Percentiles rank a stretch among this genome's conserved stretches.
These are phyloP conservation scores for Heterodera carotae DNA, from an alignment of 1,140 invertebrate species.

Conservation along the genomic window DNA sequence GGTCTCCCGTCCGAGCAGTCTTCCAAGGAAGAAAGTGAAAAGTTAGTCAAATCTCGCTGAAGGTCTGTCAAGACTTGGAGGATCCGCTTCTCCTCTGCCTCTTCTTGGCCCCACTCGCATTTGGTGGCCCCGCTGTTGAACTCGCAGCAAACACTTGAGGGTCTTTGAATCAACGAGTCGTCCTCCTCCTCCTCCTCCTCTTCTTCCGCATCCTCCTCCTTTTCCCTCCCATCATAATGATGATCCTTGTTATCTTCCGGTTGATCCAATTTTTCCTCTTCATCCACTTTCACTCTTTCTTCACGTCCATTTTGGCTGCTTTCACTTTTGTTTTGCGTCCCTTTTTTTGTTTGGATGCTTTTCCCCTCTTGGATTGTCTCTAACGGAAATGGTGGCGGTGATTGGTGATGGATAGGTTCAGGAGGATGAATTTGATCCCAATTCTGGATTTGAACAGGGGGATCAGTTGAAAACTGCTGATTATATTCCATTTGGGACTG, in stretches of 20 bases:
- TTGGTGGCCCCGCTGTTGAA: conserved; percentile 16
- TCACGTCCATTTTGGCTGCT: neutral
- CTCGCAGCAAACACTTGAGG: neutral
- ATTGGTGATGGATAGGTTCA: neutral
- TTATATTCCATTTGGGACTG: neutral
- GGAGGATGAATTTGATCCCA: neutral
- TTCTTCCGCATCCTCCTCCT: neutral
- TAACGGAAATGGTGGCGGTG: conserved; percentile 1
- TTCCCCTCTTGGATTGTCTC: neutral
- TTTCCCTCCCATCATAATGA: neutral
- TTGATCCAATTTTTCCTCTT: neutral
- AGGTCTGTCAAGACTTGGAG: conserved; percentile 47
- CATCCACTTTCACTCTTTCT: neutral
- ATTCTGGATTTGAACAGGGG: neutral
- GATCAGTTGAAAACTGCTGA: neutral
- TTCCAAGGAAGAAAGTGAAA: conserved; percentile 50
- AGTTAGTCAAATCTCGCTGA: conserved; percentile 56
- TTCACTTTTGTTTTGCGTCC: neutral
- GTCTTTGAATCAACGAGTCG: neutral
- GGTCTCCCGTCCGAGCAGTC: conserved; percentile 54
- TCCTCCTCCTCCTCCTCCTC: conserved; percentile 9
- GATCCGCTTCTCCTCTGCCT: neutral
- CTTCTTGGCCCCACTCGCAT: conserved; percentile 36
- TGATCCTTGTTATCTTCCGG: too few species aligned
- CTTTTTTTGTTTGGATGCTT: neutral